Evolutionary conservation across 2,888 invertebrate species (phyloP).

Genomic region (Hypercompe scribonia): DNA sequence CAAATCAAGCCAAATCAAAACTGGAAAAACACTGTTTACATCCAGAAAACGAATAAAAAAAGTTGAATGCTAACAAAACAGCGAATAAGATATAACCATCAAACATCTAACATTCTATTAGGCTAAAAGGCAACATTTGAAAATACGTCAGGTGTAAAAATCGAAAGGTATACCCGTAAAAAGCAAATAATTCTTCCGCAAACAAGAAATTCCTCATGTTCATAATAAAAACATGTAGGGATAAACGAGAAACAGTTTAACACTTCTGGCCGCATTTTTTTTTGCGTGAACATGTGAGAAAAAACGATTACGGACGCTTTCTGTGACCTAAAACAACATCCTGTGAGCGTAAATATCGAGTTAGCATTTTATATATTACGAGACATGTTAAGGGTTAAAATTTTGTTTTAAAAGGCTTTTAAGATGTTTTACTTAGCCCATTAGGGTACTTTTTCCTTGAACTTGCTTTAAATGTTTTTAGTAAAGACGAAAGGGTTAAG

Average conservation of each 20-base stretch:
- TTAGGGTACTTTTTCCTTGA: neutral
- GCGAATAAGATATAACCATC: neutral
- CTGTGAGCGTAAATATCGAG: constrained; percentile 29
- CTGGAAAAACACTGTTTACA: neutral
- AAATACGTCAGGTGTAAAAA: neutral
- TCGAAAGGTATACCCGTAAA: neutral
- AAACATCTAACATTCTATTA: neutral
- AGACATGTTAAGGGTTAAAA: constrained; percentile 6
- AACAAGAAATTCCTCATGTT: constrained; percentile 5
- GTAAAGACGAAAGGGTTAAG: neutral
- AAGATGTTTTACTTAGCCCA: neutral
- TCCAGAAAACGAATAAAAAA: neutral
- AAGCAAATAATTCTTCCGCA: neutral
- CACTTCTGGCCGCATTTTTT: constrained; percentile 23
- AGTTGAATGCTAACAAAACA: neutral
- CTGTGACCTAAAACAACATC: constrained; percentile 55
- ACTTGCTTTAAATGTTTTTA: neutral
- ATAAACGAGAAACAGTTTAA: constrained; percentile 24
- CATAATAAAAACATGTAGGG: constrained; percentile 26
- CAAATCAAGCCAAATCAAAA: neutral
- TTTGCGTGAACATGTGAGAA: constrained; percentile 17
- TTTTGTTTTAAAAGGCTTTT: neutral
- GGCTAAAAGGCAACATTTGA: neutral
- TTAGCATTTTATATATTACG: constrained; percentile 34
- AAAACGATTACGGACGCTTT: constrained; percentile 11